Base-by-base conservation (phyloP, 2,888 invertebrate genomes). In the Perizoma flavofasciatum region DNA sequence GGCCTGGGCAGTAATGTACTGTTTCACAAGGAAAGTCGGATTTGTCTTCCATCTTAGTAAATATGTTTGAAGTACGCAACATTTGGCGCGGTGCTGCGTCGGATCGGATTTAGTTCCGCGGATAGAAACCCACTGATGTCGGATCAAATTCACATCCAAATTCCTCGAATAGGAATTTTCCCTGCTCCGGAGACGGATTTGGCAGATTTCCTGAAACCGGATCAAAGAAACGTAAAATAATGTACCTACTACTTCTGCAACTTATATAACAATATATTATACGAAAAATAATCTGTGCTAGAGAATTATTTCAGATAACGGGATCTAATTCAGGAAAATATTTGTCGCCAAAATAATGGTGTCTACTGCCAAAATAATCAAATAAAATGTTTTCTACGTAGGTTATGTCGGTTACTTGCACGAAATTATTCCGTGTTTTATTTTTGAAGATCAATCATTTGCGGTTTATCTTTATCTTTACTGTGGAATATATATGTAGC, bases 121-220 rank as follows among this genome's bases (percentile, higher is more conserved):
- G n/a, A 11, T 34, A 43, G 35, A 49, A 43, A 44, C 41, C 39
- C n/a, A 44, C 35, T 47, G 34, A 43, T 48, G 11, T 5, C 11
- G 41, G 41, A 48, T 55, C 43, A 43, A 32, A 48, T 54, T 41
- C 22, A 11, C 41, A 48, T 48, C 55, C 35, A 55, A 34, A 55
- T 54, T 54, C 47, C 40, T 32, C 11, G 41, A 48, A 48, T 22
- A 10, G 41, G 9, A 37, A 46, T 11, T 32, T 40, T 47, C 41
- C 33, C 47, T 41, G 5, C 34, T 40, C n/a, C 8, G 10, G 46
- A 40, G 6, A 22, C 7, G 9, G 47, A 48, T 49, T 55, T 44
- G 35, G 48, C 43, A 48, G 22, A 9, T 22, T 35, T 55, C 22
- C n/a, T 35, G 41, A 48, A 54, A 34, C 46, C 8, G 40, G 33